Evolutionary conservation across 2,888 invertebrate genomes (phyloP).

Genomic region (Ornithoptera priamus): DNA sequence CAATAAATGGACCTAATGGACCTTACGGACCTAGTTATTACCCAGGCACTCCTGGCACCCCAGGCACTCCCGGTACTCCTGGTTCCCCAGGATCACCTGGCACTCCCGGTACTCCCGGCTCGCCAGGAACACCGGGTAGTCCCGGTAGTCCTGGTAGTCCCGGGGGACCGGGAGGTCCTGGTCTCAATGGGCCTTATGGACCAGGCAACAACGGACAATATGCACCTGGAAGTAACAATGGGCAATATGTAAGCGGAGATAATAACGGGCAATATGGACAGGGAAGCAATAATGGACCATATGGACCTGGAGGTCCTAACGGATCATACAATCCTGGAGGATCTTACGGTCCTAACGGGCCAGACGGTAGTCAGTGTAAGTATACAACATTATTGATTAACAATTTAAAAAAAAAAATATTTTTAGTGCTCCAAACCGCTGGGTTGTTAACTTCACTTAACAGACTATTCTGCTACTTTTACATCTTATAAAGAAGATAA

Average conservation of each 20-base stretch:
- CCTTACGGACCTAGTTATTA: slow-evolving; percentile 68
- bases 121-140: slow-evolving; percentile 40
- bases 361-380: slow-evolving; percentile 36
- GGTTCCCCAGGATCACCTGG: slow-evolving; percentile 29
- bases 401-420: not conserved
- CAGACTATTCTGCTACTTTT: too few relatives aligned
- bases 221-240: slow-evolving; percentile 23
- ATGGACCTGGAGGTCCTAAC: slow-evolving; percentile 39
- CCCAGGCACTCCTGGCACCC: slow-evolving; percentile 46
- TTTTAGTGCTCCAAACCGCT: too few relatives aligned
- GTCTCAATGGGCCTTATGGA: not conserved
- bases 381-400: not conserved
- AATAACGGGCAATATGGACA: slow-evolving; percentile 25
- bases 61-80: not conserved
- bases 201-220: slow-evolving; percentile 32
- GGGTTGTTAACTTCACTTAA: too few relatives aligned
- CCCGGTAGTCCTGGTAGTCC: slow-evolving; percentile 54
- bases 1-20: slow-evolving; percentile 43
- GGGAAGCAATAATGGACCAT: slow-evolving; percentile 32
- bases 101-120: slow-evolving; percentile 17
- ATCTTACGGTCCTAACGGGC: slow-evolving; percentile 36
- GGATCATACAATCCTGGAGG: slow-evolving; percentile 47
- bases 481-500: too few relatives aligned
- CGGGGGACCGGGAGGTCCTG: slow-evolving; percentile 30
- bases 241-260: slow-evolving; percentile 46